Base-by-base conservation (phyloP, 2,797 vertebrate species). In the Otolemur crassicaudatus region DNA sequence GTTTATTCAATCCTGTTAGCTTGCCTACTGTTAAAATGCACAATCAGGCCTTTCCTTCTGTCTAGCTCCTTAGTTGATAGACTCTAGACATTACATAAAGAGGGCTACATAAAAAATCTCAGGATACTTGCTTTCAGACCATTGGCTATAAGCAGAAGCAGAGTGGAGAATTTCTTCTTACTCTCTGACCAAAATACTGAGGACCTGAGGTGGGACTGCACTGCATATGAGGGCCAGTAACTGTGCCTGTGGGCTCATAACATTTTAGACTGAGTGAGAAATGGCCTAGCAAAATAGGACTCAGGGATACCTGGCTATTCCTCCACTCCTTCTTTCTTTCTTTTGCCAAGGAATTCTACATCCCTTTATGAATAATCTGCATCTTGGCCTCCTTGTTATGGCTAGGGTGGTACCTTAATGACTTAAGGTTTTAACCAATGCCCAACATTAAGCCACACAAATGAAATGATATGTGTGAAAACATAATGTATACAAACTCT, bases 371-470 rank as follows among this genome's bases (percentile, higher is more conserved):
- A 49, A 93, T 70, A 81, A 1, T 81, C 63, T 90, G 1, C 43
- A 43, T 69, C 43, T 83, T 82, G 22, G 70, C 40, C 11, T 65
- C 16, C 43, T 63, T 75, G n/a, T 61, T 61, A 75, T 56, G 11
- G 46, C n/a, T n/a, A 69, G 29, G n/a, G 3, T 2, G 80, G 60
- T 43, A 69, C 29, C 19, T 84, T 87, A 8, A 60, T 11, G 43
- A 56, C 20, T 65, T 87, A 75, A 34, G 8, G 4, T 92, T 93
- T 94, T 87, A 58, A 58, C 53, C 37, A 80, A 73, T 86, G 37
- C 91, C n/a, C 13, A 80, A 49, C 29, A 81, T 90, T 84, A 94
- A 95, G 49, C 31, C 46, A 83, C 23, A 81, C 23, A 61, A 73
- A 83, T 80, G 40, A 90, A 90, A 84, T 58, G 61, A 75, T 69